Evolutionary conservation across 2,888 invertebrate genomes (phyloP).

Genomic region (Nymphalis polychloros): DNA sequence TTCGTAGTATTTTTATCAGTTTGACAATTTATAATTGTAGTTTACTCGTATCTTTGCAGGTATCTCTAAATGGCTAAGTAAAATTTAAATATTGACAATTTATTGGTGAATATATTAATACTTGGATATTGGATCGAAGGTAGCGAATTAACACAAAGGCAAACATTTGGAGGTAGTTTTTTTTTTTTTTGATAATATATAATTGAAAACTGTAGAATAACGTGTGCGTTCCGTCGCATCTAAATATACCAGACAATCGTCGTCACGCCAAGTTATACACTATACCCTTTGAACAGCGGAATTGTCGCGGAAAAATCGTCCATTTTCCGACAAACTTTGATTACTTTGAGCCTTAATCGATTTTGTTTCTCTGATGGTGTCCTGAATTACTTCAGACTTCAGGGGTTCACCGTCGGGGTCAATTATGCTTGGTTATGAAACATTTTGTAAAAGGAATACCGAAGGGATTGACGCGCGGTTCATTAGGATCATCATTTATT

Average conservation of each 20-base stretch:
- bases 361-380: conserved; percentile 35
- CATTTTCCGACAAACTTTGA: conserved; percentile 40
- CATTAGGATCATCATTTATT: too few relatives aligned
- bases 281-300: conserved; percentile 11
- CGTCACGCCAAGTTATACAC: background rate
- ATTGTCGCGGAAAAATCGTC: conserved; percentile 35
- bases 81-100: too few relatives aligned
- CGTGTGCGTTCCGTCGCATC: conserved; percentile 10
- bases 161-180: too few relatives aligned
- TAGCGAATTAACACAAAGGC: too few relatives aligned
- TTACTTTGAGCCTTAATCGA: conserved; percentile 39
- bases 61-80: too few relatives aligned
- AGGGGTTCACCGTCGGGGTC: background rate
- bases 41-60: too few relatives aligned
- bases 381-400: background rate
- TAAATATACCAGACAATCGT: conserved; percentile 12
- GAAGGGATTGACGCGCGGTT: background rate
- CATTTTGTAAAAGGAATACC: background rate
- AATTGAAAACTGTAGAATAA: background rate
- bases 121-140: too few relatives aligned
- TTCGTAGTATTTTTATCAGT: too few relatives aligned
- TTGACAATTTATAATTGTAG: too few relatives aligned
- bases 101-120: too few relatives aligned
- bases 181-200: too few relatives aligned
- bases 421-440: background rate